These are phyloP conservation scores for Myotis davidii DNA, from an alignment of 2,113 vertebrate genomes.

Conservation along the genomic window DNA sequence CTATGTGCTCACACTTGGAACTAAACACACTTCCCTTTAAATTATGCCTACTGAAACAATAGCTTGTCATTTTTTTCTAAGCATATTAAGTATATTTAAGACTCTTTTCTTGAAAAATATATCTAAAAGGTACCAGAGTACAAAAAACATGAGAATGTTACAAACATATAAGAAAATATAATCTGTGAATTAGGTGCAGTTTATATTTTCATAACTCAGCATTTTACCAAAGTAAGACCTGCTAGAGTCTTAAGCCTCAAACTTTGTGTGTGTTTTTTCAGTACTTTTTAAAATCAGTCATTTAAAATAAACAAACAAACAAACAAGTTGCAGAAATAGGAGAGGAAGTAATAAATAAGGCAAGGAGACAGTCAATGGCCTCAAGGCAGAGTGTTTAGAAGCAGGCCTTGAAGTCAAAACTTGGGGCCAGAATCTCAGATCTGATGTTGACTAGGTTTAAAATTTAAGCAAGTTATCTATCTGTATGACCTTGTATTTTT, in stretches of 20 bases:
- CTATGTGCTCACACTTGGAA: neutral
- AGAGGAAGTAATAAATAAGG: neutral
- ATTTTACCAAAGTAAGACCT: constrained; percentile 14
- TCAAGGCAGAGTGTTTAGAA: constrained; percentile 6
- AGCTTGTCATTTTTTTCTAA: neutral
- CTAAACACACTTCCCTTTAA: neutral
- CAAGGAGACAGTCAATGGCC: neutral
- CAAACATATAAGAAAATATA: neutral
- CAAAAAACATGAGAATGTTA: neutral
- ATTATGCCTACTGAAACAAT: neutral
- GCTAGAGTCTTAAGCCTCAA: neutral
- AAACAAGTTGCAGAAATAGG: neutral
- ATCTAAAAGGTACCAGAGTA: neutral
- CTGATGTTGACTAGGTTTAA: neutral
- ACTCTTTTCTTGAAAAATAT: neutral
- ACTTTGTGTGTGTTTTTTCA: neutral
- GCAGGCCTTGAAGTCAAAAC: neutral
- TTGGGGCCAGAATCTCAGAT: neutral
- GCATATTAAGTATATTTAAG: neutral
- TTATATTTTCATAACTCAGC: constrained; percentile 4
- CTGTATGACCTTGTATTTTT: neutral
- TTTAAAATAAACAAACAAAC: constrained; percentile 39
- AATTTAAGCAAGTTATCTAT: neutral
- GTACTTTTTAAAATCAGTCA: neutral
- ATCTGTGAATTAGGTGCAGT: neutral